Percentiles rank a stretch among this genome's conserved stretches.
phyloP scores from a whole-genome alignment of 2,113 vertebrate genomes.

The Hucho hucho region DNA sequence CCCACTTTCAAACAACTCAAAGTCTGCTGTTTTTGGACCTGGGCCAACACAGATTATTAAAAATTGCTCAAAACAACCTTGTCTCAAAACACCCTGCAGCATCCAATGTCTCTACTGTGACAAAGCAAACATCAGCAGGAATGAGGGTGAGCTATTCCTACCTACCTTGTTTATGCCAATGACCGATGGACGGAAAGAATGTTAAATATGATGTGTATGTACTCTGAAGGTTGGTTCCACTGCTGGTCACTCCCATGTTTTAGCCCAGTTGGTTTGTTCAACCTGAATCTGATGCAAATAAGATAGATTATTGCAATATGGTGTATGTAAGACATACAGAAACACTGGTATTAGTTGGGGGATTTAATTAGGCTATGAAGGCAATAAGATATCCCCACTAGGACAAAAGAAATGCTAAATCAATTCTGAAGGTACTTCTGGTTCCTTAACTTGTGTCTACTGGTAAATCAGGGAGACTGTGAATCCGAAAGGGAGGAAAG shows the following conservation, averaged over 20 bases:
- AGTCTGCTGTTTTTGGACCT: not conserved
- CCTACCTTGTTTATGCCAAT: not conserved
- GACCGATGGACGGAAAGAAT: not conserved
- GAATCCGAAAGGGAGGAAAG: not conserved
- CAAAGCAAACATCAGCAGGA: constrained; percentile 10
- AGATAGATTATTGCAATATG: not conserved
- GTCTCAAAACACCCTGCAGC: not conserved
- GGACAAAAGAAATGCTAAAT: too few relatives aligned
- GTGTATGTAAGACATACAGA: not conserved
- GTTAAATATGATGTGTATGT: not conserved
- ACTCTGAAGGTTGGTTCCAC: not conserved
- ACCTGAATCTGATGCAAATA: not conserved
- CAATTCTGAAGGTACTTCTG: too few relatives aligned
- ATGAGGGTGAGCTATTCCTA: not conserved
- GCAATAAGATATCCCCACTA: too few relatives aligned
- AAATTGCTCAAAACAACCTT: not conserved
- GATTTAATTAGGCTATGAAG: too few relatives aligned
- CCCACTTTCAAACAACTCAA: not conserved
- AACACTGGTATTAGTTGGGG: not conserved
- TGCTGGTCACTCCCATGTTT: not conserved
- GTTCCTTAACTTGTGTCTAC: too few relatives aligned
- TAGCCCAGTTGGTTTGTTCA: not conserved
- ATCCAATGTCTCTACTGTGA: not conserved
- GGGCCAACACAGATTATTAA: not conserved
- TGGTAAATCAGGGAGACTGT: not conserved